Evolutionary conservation across 2,113 vertebrate genomes (phyloP).

Genomic region (Antechinus flavipes): DNA sequence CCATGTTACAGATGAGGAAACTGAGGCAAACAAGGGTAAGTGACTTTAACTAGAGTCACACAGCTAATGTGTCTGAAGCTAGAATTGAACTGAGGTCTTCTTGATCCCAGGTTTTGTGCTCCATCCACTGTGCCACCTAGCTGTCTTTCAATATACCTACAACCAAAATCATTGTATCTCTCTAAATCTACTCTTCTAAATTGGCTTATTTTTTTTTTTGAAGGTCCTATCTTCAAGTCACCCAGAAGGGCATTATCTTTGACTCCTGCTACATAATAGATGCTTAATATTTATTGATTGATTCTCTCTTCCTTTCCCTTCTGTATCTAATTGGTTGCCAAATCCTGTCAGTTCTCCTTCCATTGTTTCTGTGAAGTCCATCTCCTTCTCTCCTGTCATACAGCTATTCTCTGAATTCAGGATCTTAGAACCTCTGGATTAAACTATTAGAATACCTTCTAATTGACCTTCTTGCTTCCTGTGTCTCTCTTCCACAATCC

Average conservation of each 20-base stretch:
- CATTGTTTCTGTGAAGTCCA: neutral
- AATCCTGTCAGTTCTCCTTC: neutral
- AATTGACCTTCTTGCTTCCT: neutral
- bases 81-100: neutral
- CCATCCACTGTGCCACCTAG: neutral
- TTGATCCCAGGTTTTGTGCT: neutral
- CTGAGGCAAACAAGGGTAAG: neutral
- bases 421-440: neutral
- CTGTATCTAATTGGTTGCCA: neutral
- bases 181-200: neutral
- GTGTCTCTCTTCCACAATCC: neutral
- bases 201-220: neutral
- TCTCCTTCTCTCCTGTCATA: neutral
- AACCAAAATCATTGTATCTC: neutral
- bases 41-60: neutral
- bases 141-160: neutral
- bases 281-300: neutral
- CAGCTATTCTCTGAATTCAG: neutral
- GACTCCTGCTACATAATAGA: neutral
- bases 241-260: neutral
- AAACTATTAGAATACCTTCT: neutral
- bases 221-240: neutral
- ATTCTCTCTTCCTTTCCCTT: neutral
- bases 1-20: neutral
- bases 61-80: neutral